Conservation (phyloP, 2,113 vertebrate genomes). For the Trichechus manatus region DNA sequence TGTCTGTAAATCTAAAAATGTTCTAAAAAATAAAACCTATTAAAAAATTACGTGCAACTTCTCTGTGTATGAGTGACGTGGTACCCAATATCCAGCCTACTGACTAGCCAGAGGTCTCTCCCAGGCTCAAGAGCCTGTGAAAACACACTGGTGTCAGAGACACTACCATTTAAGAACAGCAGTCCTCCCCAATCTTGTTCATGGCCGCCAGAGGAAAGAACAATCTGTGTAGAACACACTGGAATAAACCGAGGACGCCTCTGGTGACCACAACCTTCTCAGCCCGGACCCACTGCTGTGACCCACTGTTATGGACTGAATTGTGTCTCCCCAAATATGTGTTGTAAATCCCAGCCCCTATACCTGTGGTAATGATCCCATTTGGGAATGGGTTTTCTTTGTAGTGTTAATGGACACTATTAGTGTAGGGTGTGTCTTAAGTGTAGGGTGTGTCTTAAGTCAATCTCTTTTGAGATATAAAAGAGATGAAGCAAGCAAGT, state of each 20-base stretch:
- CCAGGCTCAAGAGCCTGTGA: neutral
- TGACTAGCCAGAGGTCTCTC: neutral
- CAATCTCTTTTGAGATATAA: neutral
- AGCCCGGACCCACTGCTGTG: neutral
- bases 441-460: neutral
- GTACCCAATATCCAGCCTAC: neutral
- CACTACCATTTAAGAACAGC: neutral
- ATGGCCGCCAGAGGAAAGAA: neutral
- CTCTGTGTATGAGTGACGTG: neutral
- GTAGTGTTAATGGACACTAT: neutral
- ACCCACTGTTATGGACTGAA: too few relatives aligned
- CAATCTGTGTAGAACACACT: fast-evolving
- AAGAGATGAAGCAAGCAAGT: neutral
- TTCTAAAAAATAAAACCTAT: neutral
- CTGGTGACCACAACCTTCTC: neutral
- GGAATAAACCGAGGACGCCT: neutral
- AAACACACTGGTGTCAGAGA: neutral
- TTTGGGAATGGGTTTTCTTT: too few relatives aligned
- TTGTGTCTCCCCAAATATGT: too few relatives aligned
- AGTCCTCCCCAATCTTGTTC: neutral
- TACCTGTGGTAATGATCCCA: too few relatives aligned
- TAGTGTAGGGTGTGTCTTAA: neutral
- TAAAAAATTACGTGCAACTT: neutral
- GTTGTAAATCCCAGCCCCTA: too few relatives aligned
- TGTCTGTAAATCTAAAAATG: neutral